phyloP scores from a whole-genome alignment of 2,888 invertebrate species.

The Meghimatium bilineatum region DNA sequence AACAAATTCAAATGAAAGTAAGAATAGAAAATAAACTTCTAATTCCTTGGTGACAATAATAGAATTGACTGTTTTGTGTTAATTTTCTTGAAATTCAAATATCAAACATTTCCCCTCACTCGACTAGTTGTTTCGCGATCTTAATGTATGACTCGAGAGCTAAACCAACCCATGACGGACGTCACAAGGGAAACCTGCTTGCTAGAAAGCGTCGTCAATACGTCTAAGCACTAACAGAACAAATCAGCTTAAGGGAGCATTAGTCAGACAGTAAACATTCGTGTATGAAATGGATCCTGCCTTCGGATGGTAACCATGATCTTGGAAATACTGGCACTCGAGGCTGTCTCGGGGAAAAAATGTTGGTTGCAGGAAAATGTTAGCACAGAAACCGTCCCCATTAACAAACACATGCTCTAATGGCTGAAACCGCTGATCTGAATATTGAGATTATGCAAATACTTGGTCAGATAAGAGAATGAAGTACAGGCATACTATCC shows the following conservation, averaged over 20 bases:
- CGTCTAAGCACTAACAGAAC: neutral
- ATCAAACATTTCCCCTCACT: neutral
- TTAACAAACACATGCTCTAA: constrained; percentile 20
- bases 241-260: constrained; percentile 17
- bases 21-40: too few relatives aligned
- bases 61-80: too few relatives aligned
- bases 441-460: constrained; percentile 31
- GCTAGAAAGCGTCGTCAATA: neutral
- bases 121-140: neutral
- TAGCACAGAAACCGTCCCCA: constrained; percentile 1
- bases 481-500: neutral
- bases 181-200: neutral
- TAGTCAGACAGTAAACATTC: constrained; percentile 36
- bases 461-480: constrained; percentile 14
- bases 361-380: constrained; percentile 19
- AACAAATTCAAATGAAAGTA: too few relatives aligned
- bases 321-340: constrained; percentile 29
- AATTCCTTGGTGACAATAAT: too few relatives aligned
- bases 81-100: too few relatives aligned
- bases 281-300: neutral
- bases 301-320: constrained; percentile 33
- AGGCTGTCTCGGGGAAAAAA: neutral
- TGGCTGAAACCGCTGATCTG: neutral
- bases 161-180: neutral
- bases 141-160: neutral